phyloP scores from a whole-genome alignment of 2,113 vertebrate genomes.

The Myiopsitta monachus region DNA sequence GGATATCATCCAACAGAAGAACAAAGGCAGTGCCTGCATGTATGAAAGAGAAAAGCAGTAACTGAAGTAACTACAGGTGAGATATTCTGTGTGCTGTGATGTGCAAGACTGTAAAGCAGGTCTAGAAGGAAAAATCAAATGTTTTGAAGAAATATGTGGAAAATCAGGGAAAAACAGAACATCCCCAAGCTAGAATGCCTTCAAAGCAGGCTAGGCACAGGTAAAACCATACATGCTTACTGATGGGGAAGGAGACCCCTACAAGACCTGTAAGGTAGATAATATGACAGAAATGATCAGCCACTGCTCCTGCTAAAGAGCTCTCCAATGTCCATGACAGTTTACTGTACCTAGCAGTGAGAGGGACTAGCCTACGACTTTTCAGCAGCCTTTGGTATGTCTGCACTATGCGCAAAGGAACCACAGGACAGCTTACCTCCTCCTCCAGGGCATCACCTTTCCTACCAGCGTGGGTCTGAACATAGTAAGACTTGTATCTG shows the following conservation, averaged over 20 bases:
- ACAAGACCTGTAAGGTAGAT: neutral
- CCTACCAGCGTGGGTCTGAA: rapidly evolving
- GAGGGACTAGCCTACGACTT: neutral
- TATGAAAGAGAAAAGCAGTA: neutral
- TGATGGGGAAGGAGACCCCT: neutral
- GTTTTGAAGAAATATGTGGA: neutral
- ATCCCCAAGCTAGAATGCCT: neutral
- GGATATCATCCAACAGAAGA: neutral
- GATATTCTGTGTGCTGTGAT: neutral
- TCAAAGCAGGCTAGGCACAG: neutral
- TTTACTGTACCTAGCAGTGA: neutral
- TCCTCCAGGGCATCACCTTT: neutral
- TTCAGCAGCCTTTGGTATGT: neutral
- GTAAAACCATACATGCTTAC: neutral
- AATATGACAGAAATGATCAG: neutral
- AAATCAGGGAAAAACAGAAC: neutral
- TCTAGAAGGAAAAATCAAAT: neutral
- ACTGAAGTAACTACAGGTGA: neutral
- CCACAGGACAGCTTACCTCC: neutral
- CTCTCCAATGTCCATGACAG: neutral
- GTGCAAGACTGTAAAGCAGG: neutral
- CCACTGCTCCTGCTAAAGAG: neutral
- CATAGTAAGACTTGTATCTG: neutral
- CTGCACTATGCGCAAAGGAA: rapidly evolving
- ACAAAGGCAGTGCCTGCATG: rapidly evolving